phyloP scores from a whole-genome alignment of 2,888 invertebrate species.

The Carabus problematicus region DNA sequence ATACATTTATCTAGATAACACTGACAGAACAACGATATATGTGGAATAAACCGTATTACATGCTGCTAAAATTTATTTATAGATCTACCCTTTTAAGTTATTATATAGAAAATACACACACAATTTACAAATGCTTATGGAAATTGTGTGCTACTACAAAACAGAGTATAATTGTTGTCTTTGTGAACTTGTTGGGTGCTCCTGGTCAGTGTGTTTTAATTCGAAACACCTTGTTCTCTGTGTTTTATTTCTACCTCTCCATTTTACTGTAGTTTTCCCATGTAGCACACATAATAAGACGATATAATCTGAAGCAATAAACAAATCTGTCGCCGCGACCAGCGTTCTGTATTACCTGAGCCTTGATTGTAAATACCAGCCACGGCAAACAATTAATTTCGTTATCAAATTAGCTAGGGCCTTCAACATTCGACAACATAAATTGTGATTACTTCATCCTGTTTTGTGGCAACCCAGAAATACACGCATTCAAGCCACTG shows the following conservation, averaged over 20 bases:
- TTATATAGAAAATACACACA: too few relatives aligned
- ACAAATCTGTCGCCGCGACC: constrained; percentile 30
- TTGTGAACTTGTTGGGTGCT: too few relatives aligned
- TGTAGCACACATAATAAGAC: constrained; percentile 22
- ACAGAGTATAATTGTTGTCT: too few relatives aligned
- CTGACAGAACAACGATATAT: constrained; percentile 39
- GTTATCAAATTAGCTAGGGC: constrained; percentile 58
- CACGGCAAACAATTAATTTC: constrained; percentile 57
- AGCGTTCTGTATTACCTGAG: constrained; percentile 35
- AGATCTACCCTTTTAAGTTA: constrained; percentile 4
- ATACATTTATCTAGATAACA: constrained; percentile 38
- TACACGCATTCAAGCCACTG: too few relatives aligned
- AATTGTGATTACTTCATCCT: neutral
- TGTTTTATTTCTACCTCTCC: too few relatives aligned
- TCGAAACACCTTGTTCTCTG: too few relatives aligned
- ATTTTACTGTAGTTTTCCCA: neutral
- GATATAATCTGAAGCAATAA: constrained; percentile 38
- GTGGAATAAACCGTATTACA: constrained; percentile 34
- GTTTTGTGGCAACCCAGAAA: too few relatives aligned
- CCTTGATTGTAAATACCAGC: constrained; percentile 56
- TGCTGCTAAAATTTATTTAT: constrained; percentile 34
- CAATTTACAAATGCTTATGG: too few relatives aligned
- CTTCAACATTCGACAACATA: constrained; percentile 47
- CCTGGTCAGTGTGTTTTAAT: too few relatives aligned
- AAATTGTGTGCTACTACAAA: too few relatives aligned